A percentile compares a stretch with the other conserved stretches of the same genome.
Evolutionary conservation across 2,797 vertebrate genomes (phyloP).

Genomic region (Halcyon chelicuti): DNA sequence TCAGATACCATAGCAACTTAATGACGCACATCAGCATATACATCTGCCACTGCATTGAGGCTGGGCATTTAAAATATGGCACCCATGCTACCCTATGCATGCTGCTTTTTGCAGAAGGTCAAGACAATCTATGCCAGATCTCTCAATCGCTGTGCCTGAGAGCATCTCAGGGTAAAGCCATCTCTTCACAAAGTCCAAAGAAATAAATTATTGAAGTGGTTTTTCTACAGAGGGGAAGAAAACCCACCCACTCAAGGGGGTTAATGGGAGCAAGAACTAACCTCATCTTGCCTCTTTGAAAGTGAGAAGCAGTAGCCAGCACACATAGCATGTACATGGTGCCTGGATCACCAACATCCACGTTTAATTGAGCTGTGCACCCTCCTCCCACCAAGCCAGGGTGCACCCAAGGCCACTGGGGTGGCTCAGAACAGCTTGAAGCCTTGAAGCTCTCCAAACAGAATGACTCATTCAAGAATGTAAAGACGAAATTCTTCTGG

Average conservation of each 20-base stretch:
- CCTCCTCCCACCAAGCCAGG: neutral
- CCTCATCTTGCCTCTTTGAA: neutral
- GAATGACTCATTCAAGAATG: neutral
- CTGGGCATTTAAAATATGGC: neutral
- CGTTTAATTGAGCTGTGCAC: neutral
- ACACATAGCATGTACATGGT: neutral
- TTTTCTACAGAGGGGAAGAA: neutral
- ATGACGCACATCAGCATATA: neutral
- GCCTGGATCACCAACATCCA: neutral
- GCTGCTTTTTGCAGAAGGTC: neutral
- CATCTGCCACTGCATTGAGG: neutral
- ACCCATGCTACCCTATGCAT: rapidly evolving
- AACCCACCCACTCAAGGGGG: neutral
- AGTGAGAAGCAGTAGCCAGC: neutral
- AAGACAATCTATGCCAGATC: neutral
- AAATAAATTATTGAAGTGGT: neutral
- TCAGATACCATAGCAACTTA: neutral
- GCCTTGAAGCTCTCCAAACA: neutral
- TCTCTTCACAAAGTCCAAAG: neutral
- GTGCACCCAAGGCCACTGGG: neutral
- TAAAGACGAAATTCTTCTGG: neutral
- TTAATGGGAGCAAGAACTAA: neutral
- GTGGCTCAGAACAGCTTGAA: neutral
- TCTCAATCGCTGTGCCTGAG: neutral
- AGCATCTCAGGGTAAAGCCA: neutral